Conservation (phyloP, 2,797 vertebrate genomes). For the Eupleurogrammus muticus region DNA sequence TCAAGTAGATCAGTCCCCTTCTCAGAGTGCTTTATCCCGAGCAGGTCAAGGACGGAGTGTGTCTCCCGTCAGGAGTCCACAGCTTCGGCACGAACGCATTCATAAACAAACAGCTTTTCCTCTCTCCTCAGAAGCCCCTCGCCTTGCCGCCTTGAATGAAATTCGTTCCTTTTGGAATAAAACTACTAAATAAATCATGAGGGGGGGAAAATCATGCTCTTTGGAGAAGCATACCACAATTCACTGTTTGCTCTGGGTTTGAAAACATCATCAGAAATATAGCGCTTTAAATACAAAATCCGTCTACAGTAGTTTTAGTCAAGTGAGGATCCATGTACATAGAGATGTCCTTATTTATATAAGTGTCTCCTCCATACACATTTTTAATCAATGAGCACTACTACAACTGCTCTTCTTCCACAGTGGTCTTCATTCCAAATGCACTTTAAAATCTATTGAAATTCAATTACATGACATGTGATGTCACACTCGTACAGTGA, state of each 20-base stretch:
- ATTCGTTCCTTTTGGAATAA: conserved; percentile 18
- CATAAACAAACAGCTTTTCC: conserved; percentile 22
- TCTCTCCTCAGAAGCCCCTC: conserved; percentile 16
- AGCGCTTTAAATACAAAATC: conserved; percentile 11
- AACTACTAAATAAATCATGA: not conserved
- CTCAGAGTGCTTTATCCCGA: conserved; percentile 48
- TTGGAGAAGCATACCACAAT: not conserved
- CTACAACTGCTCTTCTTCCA: not conserved
- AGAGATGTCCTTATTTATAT: not conserved
- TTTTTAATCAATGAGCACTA: conserved; percentile 8
- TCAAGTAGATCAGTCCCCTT: conserved; percentile 61
- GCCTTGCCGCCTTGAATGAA: not conserved
- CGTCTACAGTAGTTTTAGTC: not conserved
- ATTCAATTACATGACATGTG: not conserved
- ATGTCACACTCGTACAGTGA: not conserved
- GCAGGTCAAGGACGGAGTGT: conserved; percentile 69
- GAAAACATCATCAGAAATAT: conserved; percentile 3
- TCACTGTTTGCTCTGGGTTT: not conserved
- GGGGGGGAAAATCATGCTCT: not conserved
- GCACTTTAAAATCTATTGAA: conserved; percentile 19
- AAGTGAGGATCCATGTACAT: conserved; percentile 10
- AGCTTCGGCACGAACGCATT: conserved; percentile 19
- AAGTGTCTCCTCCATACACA: conserved; percentile 11
- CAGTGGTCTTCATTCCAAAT: conserved; percentile 1
- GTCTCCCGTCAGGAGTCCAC: conserved; percentile 41